Percentiles rank a stretch among this genome's conserved stretches.
Evolutionary conservation across 2,888 invertebrate species (phyloP).

Genomic region (Amphipoea lucens): DNA sequence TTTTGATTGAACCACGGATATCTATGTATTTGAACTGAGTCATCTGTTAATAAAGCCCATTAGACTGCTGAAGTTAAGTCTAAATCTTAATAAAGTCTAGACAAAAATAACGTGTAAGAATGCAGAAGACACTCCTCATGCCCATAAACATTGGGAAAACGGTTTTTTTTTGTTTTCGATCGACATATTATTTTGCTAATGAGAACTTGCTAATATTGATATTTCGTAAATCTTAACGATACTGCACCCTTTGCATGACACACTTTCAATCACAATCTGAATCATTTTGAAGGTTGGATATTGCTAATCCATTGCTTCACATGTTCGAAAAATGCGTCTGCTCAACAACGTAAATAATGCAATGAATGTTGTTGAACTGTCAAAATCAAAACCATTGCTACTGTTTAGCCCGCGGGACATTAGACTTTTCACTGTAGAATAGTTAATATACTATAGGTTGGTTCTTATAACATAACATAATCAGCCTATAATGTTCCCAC

Average conservation of each 20-base stretch:
- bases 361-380: neutral
- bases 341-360: neutral
- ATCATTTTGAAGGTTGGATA: neutral
- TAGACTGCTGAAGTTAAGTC: conserved; percentile 23
- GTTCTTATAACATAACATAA: no score
- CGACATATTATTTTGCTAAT: neutral
- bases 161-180: neutral
- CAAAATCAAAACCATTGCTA: no score
- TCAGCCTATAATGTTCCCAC: no score
- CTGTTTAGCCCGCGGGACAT: no score
- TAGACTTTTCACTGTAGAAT: neutral
- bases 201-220: neutral
- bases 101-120: conserved; percentile 44
- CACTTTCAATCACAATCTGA: no score
- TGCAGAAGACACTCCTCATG: conserved; percentile 1
- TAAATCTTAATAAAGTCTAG: conserved; percentile 51
- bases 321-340: neutral
- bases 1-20: no score
- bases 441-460: neutral
- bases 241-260: no score
- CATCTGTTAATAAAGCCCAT: conserved; percentile 41
- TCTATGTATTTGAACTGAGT: conserved; percentile 22
- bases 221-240: neutral
- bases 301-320: no score
- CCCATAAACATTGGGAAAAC: neutral